Base-by-base conservation (phyloP, 2,113 vertebrate species). In the Picathartes gymnocephalus region DNA sequence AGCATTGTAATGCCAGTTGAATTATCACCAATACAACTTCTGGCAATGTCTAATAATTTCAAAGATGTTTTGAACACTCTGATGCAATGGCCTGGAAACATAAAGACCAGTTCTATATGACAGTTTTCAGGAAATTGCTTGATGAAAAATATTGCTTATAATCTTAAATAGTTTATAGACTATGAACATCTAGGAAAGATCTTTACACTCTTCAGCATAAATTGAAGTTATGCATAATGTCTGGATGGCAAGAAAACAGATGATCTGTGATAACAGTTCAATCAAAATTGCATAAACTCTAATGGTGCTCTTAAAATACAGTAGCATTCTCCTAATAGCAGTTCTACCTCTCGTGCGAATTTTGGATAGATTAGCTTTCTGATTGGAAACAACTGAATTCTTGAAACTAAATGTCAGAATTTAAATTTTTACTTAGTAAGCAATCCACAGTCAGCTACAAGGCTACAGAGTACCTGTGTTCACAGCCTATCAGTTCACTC, bases 251-350 rank as follows among this genome's bases (percentile, higher is more conserved):
- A 87, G 87, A 89, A 90, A 95, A 79, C 73, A 91, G 69, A 87
- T 85, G 61, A 85, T 31, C 61, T 72, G n/a, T 74, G 61, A 72
- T 60, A 91, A 70, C 48, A 81, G 24, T 86, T 93, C 48, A 64
- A 65, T 94, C 84, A 94, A 94, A 93, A 81, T 65, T 40, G 17
- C 74, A 85, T 87, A 23, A 91, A 76, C 13, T 74, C 65, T 93
- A 89, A 95, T 40, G 28, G 15, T 31, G 28, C 17, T 89, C 47
- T 60, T 87, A 80, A 83, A 92, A 73, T 78, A 62, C 35, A 44
- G 11, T n/a, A 48, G 44, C 44, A 30, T 45, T 50, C 20, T 89
- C n/a, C 31, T 57, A 81, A 61, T 22, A 48, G 7, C 57, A 60
- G 28, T 79, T 89, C 53, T n/a, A 89, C 22, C 6, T 28, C 35